Evolutionary conservation across 2,113 vertebrate species (phyloP), one percentile per base, ranked within the genome.

Genomic region (Cynoglossus semilaevis): DNA sequence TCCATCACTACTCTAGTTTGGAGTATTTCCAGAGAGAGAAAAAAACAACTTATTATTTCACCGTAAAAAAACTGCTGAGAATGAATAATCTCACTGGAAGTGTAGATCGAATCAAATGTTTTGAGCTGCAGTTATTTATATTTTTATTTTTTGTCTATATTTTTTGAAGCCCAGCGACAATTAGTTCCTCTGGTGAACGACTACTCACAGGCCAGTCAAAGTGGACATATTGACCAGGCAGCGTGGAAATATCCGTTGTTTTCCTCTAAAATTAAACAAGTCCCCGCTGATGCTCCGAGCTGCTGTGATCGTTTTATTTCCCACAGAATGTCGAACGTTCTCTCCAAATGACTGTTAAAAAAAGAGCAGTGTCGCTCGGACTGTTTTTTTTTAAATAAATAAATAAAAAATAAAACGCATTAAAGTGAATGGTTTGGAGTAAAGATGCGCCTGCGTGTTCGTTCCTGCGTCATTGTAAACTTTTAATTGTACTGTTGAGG

Each of bases 401-500:
- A 36, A 7, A 36, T 38, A 38, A 10, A 5, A 10, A 12, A 9
- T 10, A 9, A 38, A 74, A 10, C 75, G 52, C 13, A 76, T 77
- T 85, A 83, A 79, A 86, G 70, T 64, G 46, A 76, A 57, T 67
- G 57, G 57, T 74, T 81, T 77, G 58, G 51, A 77, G 57, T 76
- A 67, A 77, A 73, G 51, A 72, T 72, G 70, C 58, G 51, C 46
- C 58, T 76, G 79, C 34, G 59, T 80, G 77, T 77, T 82, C 66
- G 77, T 82, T 77, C 62, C 73, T 82, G 80, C 80, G 82, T 90
- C 85, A 88, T 86, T 88, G 84, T 89, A 88, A 90, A 82, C 88
- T 93, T 93, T 93, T 92, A 93, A 94, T 93, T 92, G 91, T 92
- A 83, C 87, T 93, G 87, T 89, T 83, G 86, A 84, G 83, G 85